Conservation (phyloP, 2,113 vertebrate genomes). For the Prunella fulvescens region DNA sequence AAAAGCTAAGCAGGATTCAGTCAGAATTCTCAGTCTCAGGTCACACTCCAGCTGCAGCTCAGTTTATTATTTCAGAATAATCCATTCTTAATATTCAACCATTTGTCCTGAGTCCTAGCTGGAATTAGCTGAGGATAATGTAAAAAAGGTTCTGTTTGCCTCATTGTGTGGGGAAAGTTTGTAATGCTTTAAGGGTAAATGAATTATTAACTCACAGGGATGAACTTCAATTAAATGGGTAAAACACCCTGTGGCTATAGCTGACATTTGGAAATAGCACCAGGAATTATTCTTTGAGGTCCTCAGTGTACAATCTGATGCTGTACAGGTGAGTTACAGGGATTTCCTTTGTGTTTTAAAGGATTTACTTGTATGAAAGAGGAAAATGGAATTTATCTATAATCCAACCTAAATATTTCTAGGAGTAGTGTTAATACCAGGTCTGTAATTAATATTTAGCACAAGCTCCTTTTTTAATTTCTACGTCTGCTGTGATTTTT, state of each 20-base stretch:
- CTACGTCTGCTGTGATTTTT: not conserved
- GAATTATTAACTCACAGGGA: slow-evolving; percentile 10
- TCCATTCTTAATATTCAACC: not conserved
- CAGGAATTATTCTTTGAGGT: not conserved
- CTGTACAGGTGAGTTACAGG: fast-evolving
- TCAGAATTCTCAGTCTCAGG: not conserved
- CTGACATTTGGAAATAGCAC: not conserved
- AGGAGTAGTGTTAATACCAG: not conserved
- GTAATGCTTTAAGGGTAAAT: not conserved
- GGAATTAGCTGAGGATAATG: not conserved
- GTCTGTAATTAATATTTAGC: not conserved
- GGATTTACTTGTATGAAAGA: not conserved
- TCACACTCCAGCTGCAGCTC: not conserved
- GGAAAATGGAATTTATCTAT: fast-evolving
- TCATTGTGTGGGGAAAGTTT: not conserved
- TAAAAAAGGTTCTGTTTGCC: not conserved
- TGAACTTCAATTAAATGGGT: not conserved
- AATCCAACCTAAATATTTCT: not conserved
- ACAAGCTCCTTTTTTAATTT: not conserved
- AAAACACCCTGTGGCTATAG: not conserved
- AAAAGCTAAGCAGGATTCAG: not conserved
- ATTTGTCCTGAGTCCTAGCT: not conserved
- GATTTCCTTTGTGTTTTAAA: not conserved
- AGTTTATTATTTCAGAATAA: not conserved
- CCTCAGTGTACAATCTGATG: not conserved